These are phyloP conservation scores for Gastrophryne carolinensis DNA, from an alignment of 2,797 vertebrate genomes.

Conservation along the genomic window DNA sequence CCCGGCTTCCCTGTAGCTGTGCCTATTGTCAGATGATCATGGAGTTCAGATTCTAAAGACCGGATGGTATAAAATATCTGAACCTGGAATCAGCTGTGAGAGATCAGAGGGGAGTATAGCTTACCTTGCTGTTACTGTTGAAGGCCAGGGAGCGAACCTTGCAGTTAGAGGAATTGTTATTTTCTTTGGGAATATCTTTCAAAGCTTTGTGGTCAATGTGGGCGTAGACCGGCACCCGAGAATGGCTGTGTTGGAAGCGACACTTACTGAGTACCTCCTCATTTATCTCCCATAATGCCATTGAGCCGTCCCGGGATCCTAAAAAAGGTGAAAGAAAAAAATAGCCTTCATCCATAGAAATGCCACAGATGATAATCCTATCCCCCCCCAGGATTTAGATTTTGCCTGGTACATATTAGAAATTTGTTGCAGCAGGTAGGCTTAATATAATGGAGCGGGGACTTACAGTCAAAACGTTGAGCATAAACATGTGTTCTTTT, in stretches of 20 bases:
- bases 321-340: not conserved
- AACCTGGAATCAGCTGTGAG: not conserved
- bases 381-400: no score
- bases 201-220: slow-evolving; percentile 93
- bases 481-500: no score
- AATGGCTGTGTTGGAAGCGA: slow-evolving; percentile 75
- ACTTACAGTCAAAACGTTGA: no score
- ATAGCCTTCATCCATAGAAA: no score
- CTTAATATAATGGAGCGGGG: no score
- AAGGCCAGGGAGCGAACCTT: slow-evolving; percentile 97
- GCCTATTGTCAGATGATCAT: no score
- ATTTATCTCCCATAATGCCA: slow-evolving; percentile 96
- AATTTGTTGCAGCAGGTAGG: no score
- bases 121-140: slow-evolving; percentile 93
- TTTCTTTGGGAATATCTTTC: slow-evolving; percentile 96
- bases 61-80: no score
- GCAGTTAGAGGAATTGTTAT: slow-evolving; percentile 93
- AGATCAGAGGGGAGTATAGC: not conserved
- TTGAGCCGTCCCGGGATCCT: slow-evolving; percentile 97
- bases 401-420: no score
- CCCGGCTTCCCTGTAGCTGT: no score
- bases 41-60: no score
- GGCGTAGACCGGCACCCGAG: slow-evolving; percentile 85
- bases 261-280: slow-evolving; percentile 86
- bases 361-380: no score